Percentiles rank a stretch among this genome's conserved stretches.
Conservation (phyloP, 2,888 invertebrate genomes). For the Drosophila ustulata region DNA sequence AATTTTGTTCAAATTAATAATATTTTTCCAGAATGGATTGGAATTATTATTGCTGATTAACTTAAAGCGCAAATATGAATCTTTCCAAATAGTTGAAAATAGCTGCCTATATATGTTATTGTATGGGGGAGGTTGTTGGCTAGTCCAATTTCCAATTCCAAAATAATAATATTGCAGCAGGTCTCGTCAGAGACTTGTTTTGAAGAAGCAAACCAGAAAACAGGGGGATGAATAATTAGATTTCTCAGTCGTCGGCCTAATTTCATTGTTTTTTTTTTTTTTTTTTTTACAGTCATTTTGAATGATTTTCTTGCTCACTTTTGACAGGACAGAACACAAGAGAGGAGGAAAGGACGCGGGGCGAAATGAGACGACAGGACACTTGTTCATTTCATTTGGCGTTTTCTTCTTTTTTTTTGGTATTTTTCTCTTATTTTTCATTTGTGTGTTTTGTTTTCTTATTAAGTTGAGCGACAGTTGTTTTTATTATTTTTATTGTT, state of each 20-base stretch:
- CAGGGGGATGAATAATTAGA: conserved; percentile 84
- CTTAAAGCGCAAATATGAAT: too few relatives aligned
- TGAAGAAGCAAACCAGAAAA: too few relatives aligned
- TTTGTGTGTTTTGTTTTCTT: conserved; percentile 60
- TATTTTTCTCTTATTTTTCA: conserved; percentile 11
- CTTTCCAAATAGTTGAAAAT: too few relatives aligned
- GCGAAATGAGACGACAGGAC: conserved; percentile 26
- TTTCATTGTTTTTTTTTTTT: conserved; percentile 83
- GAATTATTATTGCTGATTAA: too few relatives aligned
- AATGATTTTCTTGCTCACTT: conserved; percentile 75
- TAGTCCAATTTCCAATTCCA: too few relatives aligned
- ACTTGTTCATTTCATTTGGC: conserved; percentile 53
- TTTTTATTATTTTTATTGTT: conserved; percentile 82
- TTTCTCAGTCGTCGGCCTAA: conserved; percentile 82
- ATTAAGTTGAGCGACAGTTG: conserved; percentile 82
- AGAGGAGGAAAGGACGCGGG: too few relatives aligned
- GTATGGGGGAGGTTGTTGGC: background rate
- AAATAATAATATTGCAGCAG: background rate
- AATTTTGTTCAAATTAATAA: too few relatives aligned
- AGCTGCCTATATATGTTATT: too few relatives aligned
- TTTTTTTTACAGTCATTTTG: conserved; percentile 82
- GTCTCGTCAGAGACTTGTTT: background rate
- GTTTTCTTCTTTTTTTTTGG: conserved; percentile 32
- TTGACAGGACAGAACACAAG: conserved; percentile 26
- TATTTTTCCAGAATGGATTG: too few relatives aligned